phyloP scores from a whole-genome alignment of 37 sponge, comb jelly and placozoan species.

The Amphimedon queenslandica region DNA sequence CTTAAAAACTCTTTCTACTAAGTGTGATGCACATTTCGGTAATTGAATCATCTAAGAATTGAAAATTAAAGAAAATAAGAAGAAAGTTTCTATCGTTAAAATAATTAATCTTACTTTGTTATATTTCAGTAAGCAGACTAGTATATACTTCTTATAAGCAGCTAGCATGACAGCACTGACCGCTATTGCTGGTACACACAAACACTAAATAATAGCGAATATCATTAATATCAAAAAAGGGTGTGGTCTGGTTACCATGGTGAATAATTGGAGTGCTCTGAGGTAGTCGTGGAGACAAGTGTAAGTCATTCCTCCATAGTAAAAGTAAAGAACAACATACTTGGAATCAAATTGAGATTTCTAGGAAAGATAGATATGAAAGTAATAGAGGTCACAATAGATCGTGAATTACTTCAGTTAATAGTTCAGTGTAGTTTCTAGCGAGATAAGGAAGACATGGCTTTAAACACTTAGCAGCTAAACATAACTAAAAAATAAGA shows the following conservation, averaged over 20 bases:
- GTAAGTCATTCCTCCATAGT: constrained; percentile 95
- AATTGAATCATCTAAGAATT: neutral
- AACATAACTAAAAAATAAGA: constrained; percentile 54
- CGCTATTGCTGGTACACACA: constrained; percentile 76
- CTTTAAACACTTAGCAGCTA: constrained; percentile 77
- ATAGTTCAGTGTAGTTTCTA: constrained; percentile 47
- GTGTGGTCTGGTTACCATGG: constrained; percentile 45
- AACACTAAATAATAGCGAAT: constrained; percentile 39
- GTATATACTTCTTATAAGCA: constrained; percentile 91
- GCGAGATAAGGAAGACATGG: constrained; percentile 78
- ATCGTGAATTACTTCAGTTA: constrained; percentile 50
- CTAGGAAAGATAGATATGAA: neutral
- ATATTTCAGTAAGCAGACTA: constrained; percentile 77
- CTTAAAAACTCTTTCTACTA: constrained; percentile 42
- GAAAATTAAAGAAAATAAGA: neutral
- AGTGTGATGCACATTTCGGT: constrained; percentile 23
- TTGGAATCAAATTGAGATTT: constrained; percentile 60
- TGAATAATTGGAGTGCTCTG: constrained; percentile 75
- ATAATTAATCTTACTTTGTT: too few relatives aligned
- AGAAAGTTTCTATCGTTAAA: too few relatives aligned
- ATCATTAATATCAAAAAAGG: neutral
- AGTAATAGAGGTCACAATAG: neutral
- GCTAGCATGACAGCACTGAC: constrained; percentile 93
- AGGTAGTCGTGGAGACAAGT: constrained; percentile 79
- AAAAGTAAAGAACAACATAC: constrained; percentile 78